Percentiles rank a stretch among this genome's conserved stretches.
These are phyloP conservation scores for Lordiphosa clarofinis DNA, from an alignment of 1,140 invertebrate genomes.

Conservation along the genomic window DNA sequence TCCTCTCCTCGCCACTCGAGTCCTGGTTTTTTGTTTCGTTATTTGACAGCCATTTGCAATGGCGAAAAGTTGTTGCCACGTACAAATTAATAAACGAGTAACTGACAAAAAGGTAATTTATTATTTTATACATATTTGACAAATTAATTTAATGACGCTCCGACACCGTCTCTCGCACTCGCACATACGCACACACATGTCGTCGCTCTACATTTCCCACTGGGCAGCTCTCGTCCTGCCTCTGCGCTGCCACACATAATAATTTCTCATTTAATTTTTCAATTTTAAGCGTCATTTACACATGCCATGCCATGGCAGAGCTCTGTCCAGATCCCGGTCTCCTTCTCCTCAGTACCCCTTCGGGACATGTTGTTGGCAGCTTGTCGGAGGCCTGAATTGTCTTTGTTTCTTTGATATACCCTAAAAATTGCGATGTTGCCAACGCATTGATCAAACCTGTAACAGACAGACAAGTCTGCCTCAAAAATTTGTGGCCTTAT, in stretches of 20 bases:
- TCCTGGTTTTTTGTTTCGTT: slow-evolving; percentile 10
- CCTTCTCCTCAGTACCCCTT: slow-evolving; percentile 23
- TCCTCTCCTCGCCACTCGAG: slow-evolving; percentile 9
- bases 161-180: slow-evolving; percentile 25
- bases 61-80: slow-evolving; percentile 72
- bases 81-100: slow-evolving; percentile 78
- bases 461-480: too few relatives aligned
- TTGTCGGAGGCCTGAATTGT: slow-evolving; percentile 14
- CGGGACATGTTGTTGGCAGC: slow-evolving; percentile 21
- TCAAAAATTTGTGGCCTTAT: too few relatives aligned
- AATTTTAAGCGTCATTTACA: slow-evolving; percentile 78
- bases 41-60: slow-evolving; percentile 40
- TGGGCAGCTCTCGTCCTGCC: slow-evolving; percentile 14
- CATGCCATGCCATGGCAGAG: slow-evolving; percentile 63
- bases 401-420: slow-evolving; percentile 34
- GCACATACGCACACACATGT: slow-evolving; percentile 28
- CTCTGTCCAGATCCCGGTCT: slow-evolving; percentile 54
- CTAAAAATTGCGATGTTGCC: slow-evolving; percentile 9
- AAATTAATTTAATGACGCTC: slow-evolving; percentile 76
- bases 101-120: slow-evolving; percentile 78
- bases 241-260: slow-evolving; percentile 62
- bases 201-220: slow-evolving; percentile 13
- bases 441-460: too few relatives aligned
- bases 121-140: slow-evolving; percentile 78
- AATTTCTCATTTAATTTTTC: slow-evolving; percentile 79